phyloP scores from a whole-genome alignment of 2,113 vertebrate genomes.

The Nesoenas mayeri region DNA sequence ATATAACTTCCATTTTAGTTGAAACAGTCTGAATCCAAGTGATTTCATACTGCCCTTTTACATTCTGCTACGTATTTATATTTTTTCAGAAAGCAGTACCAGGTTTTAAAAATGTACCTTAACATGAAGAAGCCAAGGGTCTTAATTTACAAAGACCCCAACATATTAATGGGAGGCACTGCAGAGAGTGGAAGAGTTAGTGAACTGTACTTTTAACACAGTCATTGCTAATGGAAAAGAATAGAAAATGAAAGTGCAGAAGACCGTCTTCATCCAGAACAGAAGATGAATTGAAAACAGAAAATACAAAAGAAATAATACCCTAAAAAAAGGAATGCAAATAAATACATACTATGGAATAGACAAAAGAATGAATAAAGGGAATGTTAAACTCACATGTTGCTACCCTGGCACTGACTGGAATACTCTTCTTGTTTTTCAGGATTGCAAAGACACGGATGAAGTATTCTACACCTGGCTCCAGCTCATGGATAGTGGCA shows the following conservation, averaged over 20 bases:
- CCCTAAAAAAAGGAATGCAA: not conserved
- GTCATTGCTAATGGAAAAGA: not conserved
- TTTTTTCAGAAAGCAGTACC: not conserved
- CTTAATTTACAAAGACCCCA: not conserved
- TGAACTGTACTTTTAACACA: not conserved
- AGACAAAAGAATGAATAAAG: not conserved
- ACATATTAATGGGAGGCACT: not conserved
- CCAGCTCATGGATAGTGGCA: slow-evolving; percentile 87
- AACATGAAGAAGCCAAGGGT: not conserved
- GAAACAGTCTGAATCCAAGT: not conserved
- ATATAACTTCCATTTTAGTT: not conserved
- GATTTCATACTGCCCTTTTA: not conserved
- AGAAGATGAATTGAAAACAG: not conserved
- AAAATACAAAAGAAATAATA: not conserved
- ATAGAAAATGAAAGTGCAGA: not conserved
- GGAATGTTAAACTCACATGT: slow-evolving; percentile 80
- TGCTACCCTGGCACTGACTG: slow-evolving; percentile 92
- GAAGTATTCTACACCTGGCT: slow-evolving; percentile 94
- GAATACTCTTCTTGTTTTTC: slow-evolving; percentile 92
- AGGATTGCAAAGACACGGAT: slow-evolving; percentile 94
- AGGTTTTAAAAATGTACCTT: not conserved
- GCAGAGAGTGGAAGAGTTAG: not conserved
- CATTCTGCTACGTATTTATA: fast-evolving
- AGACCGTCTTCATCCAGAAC: not conserved
- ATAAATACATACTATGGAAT: fast-evolving